Percentiles rank a stretch among this genome's conserved stretches.
Evolutionary conservation across 1,140 invertebrate species (phyloP).

Genomic region (Saccostrea echinata): DNA sequence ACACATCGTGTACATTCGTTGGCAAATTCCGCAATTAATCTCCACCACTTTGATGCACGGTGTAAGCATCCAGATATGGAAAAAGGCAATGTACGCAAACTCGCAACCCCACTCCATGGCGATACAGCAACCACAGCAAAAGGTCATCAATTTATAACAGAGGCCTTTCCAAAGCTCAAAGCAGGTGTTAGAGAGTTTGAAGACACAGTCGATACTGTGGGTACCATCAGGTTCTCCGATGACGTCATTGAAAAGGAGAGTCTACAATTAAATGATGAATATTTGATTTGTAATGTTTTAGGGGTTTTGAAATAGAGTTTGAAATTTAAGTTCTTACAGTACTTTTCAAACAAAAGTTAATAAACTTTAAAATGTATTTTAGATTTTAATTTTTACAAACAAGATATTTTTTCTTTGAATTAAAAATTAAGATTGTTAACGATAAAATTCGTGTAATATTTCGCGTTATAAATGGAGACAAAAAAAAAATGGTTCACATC

Average conservation of each 20-base stretch:
- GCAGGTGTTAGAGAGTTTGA: slow-evolving; percentile 86
- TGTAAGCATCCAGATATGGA: slow-evolving; percentile 77
- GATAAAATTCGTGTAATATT: too few species aligned
- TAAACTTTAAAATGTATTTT: too few species aligned
- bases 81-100: slow-evolving; percentile 87
- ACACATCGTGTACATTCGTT: slow-evolving; percentile 82
- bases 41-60: slow-evolving; percentile 68
- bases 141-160: slow-evolving; percentile 86
- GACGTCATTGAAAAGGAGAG: slow-evolving; percentile 85
- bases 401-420: too few species aligned
- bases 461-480: too few species aligned
- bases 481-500: too few species aligned
- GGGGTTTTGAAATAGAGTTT: too few species aligned
- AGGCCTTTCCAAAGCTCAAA: slow-evolving; percentile 85
- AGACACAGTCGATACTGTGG: slow-evolving; percentile 87
- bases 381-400: too few species aligned
- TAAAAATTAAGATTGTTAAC: too few species aligned
- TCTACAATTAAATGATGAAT: background rate
- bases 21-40: slow-evolving; percentile 84
- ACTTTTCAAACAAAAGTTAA: too few species aligned
- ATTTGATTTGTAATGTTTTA: too few species aligned
- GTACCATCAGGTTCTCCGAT: slow-evolving; percentile 88
- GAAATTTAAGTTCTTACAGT: too few species aligned
- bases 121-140: slow-evolving; percentile 85
- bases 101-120: slow-evolving; percentile 86